Evolutionary conservation across 2,113 vertebrate species (phyloP), one percentile per base, ranked within the genome.

Genomic region (Psittacula cyanocephala): DNA sequence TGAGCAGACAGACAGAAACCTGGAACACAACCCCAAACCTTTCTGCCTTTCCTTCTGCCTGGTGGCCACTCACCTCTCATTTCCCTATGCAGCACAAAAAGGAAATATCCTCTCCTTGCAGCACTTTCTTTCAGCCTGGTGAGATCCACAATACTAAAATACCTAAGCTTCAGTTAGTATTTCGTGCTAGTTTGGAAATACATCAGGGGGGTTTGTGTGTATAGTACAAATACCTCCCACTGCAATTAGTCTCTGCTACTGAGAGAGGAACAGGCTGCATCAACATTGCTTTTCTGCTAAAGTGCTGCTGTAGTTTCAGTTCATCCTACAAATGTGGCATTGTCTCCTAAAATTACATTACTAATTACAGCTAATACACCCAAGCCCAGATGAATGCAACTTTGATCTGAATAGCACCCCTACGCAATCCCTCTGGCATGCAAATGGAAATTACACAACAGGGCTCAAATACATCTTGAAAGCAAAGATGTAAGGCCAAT

Each of bases 321-420:
- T 95, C 86, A 43, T 85, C 53, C 60, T 85, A 93, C 74, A 96
- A 93, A 94, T 55, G 92, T 79, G 77, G 77, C 86, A 92, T 92
- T 96, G 96, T 95, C 81, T 95, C 83, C 95, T 95, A 91, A 92
- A 94, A 96, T 93, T 94, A 91, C 92, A 89, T 79, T 93, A 77
- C 89, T 93, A 96, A 95, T 96, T 96, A 89, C 93, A 93, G 82
- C 75, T 95, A 93, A 93, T 96, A 81, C 84, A 88, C 76, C 53
- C 81, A 91, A 96, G 75, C 47, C 65, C 35, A 67, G 80, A 95
- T 76, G 91, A 96, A 94, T 86, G 84, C 55, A 80, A 81, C 95
- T 96, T 93, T 95, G 91, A 95, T 91, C 80, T 92, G 86, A 64
- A 81, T 87, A 97, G 88, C 90, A 90, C 84, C 39, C 84, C 84